Conservation (phyloP, 2,797 vertebrate species). For the Chelonia mydas region DNA sequence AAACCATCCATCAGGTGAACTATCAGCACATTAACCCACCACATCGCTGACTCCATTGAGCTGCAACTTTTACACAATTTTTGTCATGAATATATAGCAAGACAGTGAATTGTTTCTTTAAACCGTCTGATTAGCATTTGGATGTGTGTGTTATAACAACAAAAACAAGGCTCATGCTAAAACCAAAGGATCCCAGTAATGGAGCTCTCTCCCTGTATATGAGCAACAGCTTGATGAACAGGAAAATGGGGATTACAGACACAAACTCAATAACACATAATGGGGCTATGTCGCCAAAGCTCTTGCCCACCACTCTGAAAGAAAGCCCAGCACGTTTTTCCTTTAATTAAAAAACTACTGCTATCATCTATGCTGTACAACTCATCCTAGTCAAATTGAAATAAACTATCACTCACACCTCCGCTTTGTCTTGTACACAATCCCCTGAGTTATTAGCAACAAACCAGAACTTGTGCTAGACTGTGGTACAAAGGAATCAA, state of each 20-base stretch:
- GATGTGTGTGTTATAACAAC: rapidly evolving
- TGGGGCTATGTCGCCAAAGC: not conserved
- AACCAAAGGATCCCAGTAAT: not conserved
- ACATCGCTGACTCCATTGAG: not conserved
- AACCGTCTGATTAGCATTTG: not conserved
- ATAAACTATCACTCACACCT: not conserved
- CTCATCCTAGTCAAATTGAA: not conserved
- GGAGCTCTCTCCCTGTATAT: not conserved
- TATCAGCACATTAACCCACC: not conserved
- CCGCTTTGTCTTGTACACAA: not conserved
- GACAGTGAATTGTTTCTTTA: not conserved
- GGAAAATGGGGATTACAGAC: not conserved
- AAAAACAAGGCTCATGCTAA: not conserved
- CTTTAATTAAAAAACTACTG: not conserved
- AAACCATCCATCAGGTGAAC: not conserved
- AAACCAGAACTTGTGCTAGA: not conserved
- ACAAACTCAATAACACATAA: not conserved
- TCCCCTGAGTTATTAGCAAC: not conserved
- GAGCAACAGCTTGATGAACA: rapidly evolving
- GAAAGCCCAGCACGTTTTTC: rapidly evolving
- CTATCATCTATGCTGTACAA: not conserved
- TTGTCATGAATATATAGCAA: rapidly evolving
- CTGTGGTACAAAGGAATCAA: not conserved
- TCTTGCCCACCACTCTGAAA: not conserved
- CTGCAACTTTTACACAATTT: not conserved